Evolutionary conservation across 2,797 vertebrate genomes (phyloP).

Genomic region (Hapalemur alaotrensis): DNA sequence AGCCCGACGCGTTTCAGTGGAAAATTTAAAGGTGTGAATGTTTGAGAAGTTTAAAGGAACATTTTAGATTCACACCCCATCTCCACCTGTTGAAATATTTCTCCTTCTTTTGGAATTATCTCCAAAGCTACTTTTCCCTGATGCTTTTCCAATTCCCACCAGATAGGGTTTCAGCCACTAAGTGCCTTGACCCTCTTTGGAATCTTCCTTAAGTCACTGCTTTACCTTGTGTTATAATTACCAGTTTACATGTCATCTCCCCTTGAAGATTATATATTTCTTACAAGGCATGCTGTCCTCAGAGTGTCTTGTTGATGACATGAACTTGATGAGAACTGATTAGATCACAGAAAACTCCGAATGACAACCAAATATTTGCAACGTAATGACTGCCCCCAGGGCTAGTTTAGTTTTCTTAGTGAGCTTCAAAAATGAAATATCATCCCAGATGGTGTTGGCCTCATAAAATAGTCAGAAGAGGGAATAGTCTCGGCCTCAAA

Average conservation of each 20-base stretch:
- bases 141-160: neutral
- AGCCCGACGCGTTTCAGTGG: neutral
- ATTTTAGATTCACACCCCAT: neutral
- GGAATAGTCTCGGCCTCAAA: neutral
- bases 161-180: neutral
- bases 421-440: neutral
- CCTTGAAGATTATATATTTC: neutral
- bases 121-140: neutral
- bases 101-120: neutral
- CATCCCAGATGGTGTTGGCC: neutral
- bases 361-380: neutral
- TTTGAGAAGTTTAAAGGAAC: neutral
- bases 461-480: neutral
- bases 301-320: neutral
- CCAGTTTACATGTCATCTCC: neutral
- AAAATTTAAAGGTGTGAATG: slow-evolving; percentile 19
- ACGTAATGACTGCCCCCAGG: neutral
- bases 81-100: slow-evolving; percentile 15
- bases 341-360: neutral
- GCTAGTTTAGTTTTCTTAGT: neutral
- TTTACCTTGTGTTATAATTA: neutral
- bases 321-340: neutral
- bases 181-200: neutral
- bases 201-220: neutral
- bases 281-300: neutral